Percentiles rank a stretch among this genome's conserved stretches.
Conservation (phyloP, 2,888 invertebrate species). For the Leistus spinibarbis region DNA sequence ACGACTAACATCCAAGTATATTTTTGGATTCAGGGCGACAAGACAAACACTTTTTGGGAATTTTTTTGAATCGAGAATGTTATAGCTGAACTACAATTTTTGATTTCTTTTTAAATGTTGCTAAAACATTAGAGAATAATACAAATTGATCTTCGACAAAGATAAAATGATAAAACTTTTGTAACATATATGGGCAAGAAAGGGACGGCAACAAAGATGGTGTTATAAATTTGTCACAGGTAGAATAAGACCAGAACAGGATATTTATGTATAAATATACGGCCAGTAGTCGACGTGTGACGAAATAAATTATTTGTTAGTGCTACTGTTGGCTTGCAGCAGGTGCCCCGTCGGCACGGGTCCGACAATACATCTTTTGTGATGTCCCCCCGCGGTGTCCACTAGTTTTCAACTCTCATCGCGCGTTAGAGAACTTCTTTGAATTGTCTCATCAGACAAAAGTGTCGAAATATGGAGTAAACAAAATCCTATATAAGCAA, state of each 20-base stretch:
- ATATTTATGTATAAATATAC: not conserved
- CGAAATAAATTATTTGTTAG: not conserved
- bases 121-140: too few relatives aligned
- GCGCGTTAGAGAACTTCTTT: not conserved
- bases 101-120: too few relatives aligned
- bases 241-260: not conserved
- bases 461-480: not conserved
- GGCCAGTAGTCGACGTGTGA: not conserved
- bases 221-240: not conserved
- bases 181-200: too few relatives aligned
- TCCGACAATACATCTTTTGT: not conserved
- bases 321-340: not conserved
- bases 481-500: too few relatives aligned
- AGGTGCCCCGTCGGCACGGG: not conserved
- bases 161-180: too few relatives aligned
- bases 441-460: not conserved
- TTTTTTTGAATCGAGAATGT: too few relatives aligned
- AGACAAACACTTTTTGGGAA: too few relatives aligned
- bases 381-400: not conserved
- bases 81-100: too few relatives aligned
- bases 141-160: too few relatives aligned
- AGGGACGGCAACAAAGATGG: conserved; percentile 22
- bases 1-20: too few relatives aligned
- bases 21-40: too few relatives aligned
- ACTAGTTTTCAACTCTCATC: not conserved